phyloP scores from a whole-genome alignment of 1,140 invertebrate genomes.

The Anoplophora glabripennis region DNA sequence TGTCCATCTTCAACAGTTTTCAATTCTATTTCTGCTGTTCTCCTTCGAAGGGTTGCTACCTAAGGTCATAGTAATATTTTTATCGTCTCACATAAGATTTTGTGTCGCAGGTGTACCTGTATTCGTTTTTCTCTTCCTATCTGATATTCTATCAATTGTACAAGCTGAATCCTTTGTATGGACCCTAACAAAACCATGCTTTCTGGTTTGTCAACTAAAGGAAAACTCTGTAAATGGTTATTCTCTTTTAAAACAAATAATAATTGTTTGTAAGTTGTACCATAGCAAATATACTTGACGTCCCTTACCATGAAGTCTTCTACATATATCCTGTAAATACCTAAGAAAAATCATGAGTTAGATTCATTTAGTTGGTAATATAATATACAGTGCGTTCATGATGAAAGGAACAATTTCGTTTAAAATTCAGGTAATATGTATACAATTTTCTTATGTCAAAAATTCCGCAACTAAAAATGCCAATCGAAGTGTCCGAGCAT shows the following conservation, averaged over 20 bases:
- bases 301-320: constrained; percentile 95
- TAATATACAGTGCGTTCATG: too few relatives aligned
- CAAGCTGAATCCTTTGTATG: constrained; percentile 84
- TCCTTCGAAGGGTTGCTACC: constrained; percentile 63
- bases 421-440: too few relatives aligned
- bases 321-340: constrained; percentile 90
- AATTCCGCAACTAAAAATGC: too few relatives aligned
- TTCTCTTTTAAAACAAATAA: constrained; percentile 74
- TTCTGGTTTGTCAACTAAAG: constrained; percentile 83
- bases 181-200: constrained; percentile 93
- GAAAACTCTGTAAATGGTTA: constrained; percentile 72
- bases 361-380: too few relatives aligned
- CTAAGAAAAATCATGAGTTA: constrained; percentile 50
- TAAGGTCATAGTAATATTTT: constrained; percentile 21
- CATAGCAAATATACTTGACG: constrained; percentile 87
- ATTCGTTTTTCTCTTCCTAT: constrained; percentile 79
- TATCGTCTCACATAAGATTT: background rate
- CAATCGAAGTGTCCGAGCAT: too few relatives aligned
- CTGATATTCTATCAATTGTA: constrained; percentile 82
- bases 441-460: too few relatives aligned
- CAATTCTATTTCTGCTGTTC: constrained; percentile 60
- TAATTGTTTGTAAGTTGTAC: constrained; percentile 82
- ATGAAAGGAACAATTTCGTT: too few relatives aligned
- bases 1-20: constrained; percentile 53
- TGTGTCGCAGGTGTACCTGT: constrained; percentile 48